Evolutionary conservation across 1,140 invertebrate genomes (phyloP).

Genomic region (Macrotrachela quadricornifera): DNA sequence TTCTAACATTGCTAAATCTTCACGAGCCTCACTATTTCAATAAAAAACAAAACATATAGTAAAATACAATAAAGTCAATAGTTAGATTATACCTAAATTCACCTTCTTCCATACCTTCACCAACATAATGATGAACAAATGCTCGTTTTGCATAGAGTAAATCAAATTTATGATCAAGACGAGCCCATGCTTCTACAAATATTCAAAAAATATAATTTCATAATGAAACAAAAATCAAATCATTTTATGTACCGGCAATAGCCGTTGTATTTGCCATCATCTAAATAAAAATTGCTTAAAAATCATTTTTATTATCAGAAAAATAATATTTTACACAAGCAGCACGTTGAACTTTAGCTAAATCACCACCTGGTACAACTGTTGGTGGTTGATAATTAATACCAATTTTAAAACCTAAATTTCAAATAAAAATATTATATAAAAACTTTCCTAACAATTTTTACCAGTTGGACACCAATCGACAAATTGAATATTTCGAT

Average conservation of each 20-base stretch:
- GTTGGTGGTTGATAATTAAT: constrained; percentile 54
- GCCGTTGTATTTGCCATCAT: constrained; percentile 63
- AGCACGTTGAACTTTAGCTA: constrained; percentile 38
- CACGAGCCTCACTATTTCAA: constrained; percentile 13
- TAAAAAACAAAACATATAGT: too few relatives aligned
- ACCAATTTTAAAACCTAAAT: constrained; percentile 35
- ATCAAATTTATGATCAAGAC: constrained; percentile 32
- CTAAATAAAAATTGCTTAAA: too few relatives aligned
- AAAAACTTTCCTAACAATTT: too few relatives aligned
- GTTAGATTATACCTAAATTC: constrained; percentile 37
- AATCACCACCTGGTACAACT: constrained; percentile 46
- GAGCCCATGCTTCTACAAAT: constrained; percentile 53
- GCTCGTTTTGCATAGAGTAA: constrained; percentile 12
- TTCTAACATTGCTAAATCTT: constrained; percentile 15
- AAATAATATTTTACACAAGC: constrained; percentile 39
- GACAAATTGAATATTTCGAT: constrained; percentile 8
- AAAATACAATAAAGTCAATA: too few relatives aligned
- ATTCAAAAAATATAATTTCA: constrained; percentile 56
- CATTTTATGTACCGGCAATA: constrained; percentile 32
- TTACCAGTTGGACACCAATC: constrained; percentile 10
- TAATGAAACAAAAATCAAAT: constrained; percentile 22
- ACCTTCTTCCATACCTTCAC: constrained; percentile 34
- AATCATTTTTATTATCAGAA: too few relatives aligned
- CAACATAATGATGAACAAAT: constrained; percentile 20
- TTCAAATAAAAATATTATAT: too few relatives aligned